Base-by-base conservation (phyloP, 1,140 invertebrate genomes). In the Planococcus citri region DNA sequence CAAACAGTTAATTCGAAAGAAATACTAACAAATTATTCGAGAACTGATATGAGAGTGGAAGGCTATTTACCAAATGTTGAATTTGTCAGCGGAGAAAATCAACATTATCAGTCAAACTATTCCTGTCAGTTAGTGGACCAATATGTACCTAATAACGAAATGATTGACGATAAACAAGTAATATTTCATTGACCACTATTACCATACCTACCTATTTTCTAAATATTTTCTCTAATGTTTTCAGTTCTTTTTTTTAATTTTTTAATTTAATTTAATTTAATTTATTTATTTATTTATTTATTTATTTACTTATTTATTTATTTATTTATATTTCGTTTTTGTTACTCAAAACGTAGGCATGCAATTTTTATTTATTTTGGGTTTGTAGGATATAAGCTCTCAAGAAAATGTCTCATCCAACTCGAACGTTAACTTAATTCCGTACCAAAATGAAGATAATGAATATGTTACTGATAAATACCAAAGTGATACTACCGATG, bases 91-190 rank as follows among this genome's bases (percentile, higher is more conserved):
- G 60, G 22, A 24, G 60, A 25, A 64, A 27, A 27, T 27, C 21
- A 27, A 25, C 60, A 64, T 27, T 64, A 64, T 17, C 60, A 64
- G 24, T 22, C 51, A 4, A 64, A 22, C 20, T 64, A 64, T 27
- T 24, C 25, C 17, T 64, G 60, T 25, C 60, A 24, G 21, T 27
- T 64, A 64, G 17, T 17, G 12, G 60, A 64, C 21, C 60, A 64
- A 64, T 64, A 64, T 64, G 22, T 22, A 9, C 60, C 60, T 17
- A 64, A 64, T 64, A 64, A 64, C 20, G 60, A 64, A 64, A 64
- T 64, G 22, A 64, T 14, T 20, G 60, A 64, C 3, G 22, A 64
- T 2, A 64, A 64, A 64, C 60, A 64, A 64, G 60, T 64, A 64
- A 27, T 14, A 14, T 37, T 37, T 37, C 33, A n/a, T n/a, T n/a